Percentiles rank a stretch among this genome's conserved stretches.
These are phyloP conservation scores for Chloroclysta siterata DNA, from an alignment of 2,888 invertebrate species.

Conservation along the genomic window DNA sequence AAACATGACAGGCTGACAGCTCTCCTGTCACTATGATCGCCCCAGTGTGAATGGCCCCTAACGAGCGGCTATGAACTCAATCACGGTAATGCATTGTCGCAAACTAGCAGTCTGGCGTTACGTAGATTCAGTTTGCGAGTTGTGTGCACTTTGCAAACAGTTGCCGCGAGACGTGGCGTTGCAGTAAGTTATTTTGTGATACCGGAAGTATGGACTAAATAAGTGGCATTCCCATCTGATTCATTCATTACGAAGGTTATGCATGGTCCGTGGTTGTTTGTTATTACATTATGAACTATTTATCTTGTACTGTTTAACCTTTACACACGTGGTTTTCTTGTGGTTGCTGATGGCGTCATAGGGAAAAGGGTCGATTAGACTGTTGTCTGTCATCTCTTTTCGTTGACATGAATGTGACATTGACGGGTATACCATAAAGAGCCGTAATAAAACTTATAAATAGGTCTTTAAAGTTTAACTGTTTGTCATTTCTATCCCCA, in stretches of 20 bases:
- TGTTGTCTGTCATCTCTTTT: no score
- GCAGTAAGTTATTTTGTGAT: constrained; percentile 7
- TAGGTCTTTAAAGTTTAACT: no score
- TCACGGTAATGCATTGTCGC: constrained; percentile 46
- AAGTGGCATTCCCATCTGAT: background rate
- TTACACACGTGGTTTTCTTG: no score
- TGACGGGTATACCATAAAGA: no score
- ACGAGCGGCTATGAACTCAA: constrained; percentile 39
- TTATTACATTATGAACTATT: background rate
- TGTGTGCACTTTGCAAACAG: constrained; percentile 35
- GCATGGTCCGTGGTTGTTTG: background rate
- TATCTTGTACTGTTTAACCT: no score
- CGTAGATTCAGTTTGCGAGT: constrained; percentile 36
- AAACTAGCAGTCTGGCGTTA: constrained; percentile 36
- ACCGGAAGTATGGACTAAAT: constrained; percentile 8
- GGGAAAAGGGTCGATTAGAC: no score
- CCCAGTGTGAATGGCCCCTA: constrained; percentile 35
- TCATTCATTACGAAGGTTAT: background rate
- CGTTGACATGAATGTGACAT: no score
- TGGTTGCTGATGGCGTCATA: no score
- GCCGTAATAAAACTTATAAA: no score
- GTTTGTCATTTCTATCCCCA: no score
- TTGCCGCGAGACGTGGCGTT: constrained; percentile 14
- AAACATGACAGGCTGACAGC: constrained; percentile 29
- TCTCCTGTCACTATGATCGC: constrained; percentile 17